phyloP scores from a whole-genome alignment of 2,797 vertebrate species.

The Orientallactaga sibirica region DNA sequence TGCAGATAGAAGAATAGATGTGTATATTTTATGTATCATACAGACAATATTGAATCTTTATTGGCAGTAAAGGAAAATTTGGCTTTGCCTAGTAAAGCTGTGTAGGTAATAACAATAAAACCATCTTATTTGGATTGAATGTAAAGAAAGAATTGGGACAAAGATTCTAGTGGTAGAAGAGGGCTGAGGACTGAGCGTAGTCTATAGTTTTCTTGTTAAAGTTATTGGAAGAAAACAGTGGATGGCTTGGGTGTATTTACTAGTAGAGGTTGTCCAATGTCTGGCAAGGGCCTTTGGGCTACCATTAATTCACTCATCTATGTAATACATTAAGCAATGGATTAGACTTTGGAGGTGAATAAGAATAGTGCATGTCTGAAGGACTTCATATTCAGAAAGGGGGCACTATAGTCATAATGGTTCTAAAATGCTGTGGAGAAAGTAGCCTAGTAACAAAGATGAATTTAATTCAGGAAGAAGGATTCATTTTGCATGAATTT shows the following conservation, averaged over 20 bases:
- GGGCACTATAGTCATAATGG: background rate
- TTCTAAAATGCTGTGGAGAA: background rate
- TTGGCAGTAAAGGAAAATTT: conserved; percentile 20
- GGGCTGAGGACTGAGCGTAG: background rate
- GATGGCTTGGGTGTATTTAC: background rate
- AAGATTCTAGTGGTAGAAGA: background rate
- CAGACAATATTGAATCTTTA: background rate
- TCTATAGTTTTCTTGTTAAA: background rate
- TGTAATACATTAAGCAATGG: background rate
- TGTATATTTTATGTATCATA: background rate
- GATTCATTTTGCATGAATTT: conserved; percentile 17
- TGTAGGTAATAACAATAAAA: background rate
- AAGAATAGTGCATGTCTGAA: background rate
- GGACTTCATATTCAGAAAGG: background rate
- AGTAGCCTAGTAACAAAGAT: conserved; percentile 1
- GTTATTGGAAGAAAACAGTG: background rate
- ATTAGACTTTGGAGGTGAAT: background rate
- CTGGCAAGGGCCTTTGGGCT: background rate
- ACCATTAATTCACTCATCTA: background rate
- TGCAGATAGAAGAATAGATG: background rate
- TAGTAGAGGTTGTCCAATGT: background rate
- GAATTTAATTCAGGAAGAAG: background rate
- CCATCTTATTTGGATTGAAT: background rate
- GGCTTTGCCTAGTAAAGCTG: background rate
- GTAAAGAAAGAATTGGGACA: background rate